A percentile compares a stretch with the other conserved stretches of the same genome.
phyloP scores from a whole-genome alignment of 2,113 vertebrate genomes.

The Oophaga pumilio region DNA sequence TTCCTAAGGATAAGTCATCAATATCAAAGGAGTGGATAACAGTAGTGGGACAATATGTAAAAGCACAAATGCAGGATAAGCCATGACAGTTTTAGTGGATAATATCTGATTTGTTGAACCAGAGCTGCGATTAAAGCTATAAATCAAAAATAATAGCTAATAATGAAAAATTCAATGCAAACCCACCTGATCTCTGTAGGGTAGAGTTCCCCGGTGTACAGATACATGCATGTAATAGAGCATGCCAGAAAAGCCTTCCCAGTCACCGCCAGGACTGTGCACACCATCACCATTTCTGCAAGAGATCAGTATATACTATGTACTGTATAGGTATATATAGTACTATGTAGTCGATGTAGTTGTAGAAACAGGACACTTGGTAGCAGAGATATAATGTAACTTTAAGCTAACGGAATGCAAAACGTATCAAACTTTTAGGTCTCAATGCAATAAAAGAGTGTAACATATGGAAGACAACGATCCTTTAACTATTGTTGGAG shows the following conservation, averaged over 20 bases:
- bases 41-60: too few species aligned
- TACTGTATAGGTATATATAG: too few species aligned
- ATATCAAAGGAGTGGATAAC: too few species aligned
- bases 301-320: not conserved
- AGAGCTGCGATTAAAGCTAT: not conserved
- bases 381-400: not conserved
- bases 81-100: too few species aligned
- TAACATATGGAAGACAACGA: not conserved
- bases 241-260: slow-evolving; percentile 72
- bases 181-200: slow-evolving; percentile 70
- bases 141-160: not conserved
- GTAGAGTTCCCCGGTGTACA: slow-evolving; percentile 73
- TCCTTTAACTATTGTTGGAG: not conserved
- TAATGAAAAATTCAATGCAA: not conserved
- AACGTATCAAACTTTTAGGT: not conserved
- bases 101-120: not conserved
- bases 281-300: slow-evolving; percentile 67
- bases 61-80: too few species aligned
- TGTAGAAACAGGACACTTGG: not conserved
- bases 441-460: not conserved
- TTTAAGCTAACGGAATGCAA: not conserved
- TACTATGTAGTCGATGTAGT: too few species aligned
- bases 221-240: slow-evolving; percentile 73
- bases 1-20: too few species aligned
- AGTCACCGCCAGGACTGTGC: slow-evolving; percentile 68